phyloP scores from a whole-genome alignment of 2,888 invertebrate species.

The Synergus laeviventris region DNA sequence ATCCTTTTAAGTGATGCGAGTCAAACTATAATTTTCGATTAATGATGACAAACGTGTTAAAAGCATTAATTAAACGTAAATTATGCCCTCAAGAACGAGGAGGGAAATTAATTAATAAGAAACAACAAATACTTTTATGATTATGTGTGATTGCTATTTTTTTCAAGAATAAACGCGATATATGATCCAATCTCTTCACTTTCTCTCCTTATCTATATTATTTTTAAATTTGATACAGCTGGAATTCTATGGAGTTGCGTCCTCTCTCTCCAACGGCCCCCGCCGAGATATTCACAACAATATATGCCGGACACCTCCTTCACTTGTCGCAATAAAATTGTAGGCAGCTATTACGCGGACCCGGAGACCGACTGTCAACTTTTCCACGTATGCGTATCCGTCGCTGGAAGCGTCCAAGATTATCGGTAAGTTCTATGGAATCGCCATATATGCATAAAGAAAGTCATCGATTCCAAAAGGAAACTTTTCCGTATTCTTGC shows the following conservation, averaged over 20 bases:
- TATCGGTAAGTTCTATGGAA: constrained; percentile 66
- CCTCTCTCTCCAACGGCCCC: constrained; percentile 73
- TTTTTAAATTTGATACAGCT: constrained; percentile 51
- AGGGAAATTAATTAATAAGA: neutral
- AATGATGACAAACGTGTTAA: neutral
- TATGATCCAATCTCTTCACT: constrained; percentile 7
- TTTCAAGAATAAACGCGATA: neutral
- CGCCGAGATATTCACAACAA: constrained; percentile 77
- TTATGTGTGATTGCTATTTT: no score
- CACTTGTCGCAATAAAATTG: constrained; percentile 89
- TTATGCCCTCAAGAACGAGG: neutral
- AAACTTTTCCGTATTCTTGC: constrained; percentile 19
- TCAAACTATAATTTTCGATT: neutral
- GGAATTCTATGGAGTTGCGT: constrained; percentile 66
- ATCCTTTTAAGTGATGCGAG: neutral
- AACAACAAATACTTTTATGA: neutral
- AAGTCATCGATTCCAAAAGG: neutral
- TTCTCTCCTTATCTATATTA: constrained; percentile 24
- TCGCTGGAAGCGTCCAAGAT: constrained; percentile 80
- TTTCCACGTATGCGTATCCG: constrained; percentile 92
- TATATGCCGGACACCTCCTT: constrained; percentile 81
- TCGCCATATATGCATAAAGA: constrained; percentile 13
- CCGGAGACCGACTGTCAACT: constrained; percentile 91
- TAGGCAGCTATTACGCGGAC: constrained; percentile 93
- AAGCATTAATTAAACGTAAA: neutral